Evolutionary conservation across 2,797 vertebrate species (phyloP).

Genomic region (Malurus splendens): DNA sequence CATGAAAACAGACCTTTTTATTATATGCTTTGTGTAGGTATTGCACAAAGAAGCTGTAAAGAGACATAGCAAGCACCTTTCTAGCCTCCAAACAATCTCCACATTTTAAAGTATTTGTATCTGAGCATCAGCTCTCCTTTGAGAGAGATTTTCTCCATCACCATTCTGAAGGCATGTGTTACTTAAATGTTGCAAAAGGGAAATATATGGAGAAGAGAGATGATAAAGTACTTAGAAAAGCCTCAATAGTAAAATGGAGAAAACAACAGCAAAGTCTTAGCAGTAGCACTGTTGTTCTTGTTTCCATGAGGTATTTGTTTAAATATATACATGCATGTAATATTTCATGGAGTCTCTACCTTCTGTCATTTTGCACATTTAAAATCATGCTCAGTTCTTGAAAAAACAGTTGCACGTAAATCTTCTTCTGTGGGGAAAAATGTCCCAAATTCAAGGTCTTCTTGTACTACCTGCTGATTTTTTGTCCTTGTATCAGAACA

Average conservation of each 20-base stretch:
- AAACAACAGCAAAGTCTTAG: background rate
- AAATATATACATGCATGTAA: background rate
- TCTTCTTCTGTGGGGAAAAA: background rate
- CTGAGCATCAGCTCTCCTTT: background rate
- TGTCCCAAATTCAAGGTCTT: background rate
- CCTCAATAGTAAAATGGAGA: background rate
- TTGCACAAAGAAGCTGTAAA: background rate
- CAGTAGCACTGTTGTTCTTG: background rate
- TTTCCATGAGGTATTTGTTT: background rate
- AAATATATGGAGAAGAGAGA: background rate
- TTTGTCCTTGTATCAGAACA: background rate
- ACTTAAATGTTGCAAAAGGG: background rate
- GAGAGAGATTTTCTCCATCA: background rate
- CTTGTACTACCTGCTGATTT: background rate
- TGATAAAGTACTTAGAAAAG: background rate
- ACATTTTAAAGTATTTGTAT: background rate
- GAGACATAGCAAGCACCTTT: background rate
- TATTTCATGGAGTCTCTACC: background rate
- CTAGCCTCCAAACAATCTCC: background rate
- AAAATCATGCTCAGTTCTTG: background rate
- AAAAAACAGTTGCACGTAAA: background rate
- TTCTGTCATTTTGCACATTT: background rate
- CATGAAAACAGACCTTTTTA: background rate
- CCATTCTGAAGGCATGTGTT: background rate
- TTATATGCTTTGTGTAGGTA: background rate